Evolutionary conservation across 1,140 invertebrate genomes (phyloP), one percentile per base, ranked within the genome.

Genomic region (Agrilus planipennis): DNA sequence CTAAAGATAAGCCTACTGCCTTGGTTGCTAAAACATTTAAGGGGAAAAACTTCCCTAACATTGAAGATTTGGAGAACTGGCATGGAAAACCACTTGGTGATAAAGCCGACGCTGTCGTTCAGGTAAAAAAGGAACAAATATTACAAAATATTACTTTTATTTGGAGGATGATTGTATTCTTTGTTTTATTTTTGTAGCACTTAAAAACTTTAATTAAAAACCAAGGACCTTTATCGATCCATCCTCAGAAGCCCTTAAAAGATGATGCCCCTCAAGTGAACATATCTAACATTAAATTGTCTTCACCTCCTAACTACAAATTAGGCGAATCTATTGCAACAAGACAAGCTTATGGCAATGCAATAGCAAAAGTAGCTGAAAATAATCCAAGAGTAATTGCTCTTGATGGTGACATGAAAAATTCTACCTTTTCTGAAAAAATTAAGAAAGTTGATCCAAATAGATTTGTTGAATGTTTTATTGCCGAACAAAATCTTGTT

Each of bases 401-500:
- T 35, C 62, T 96, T 34, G 93, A 97, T 63, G 92, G 86, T 34
- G 95, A 99, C 61, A 97, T 91, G 21, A 99, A 98, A 67, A 99
- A 99, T 63, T 99, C 94, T 0, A 99, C 96, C 0, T 99, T 81
- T 64, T 86, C 94, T 15, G 87, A 94, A 40, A 94, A 91, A 61
- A 76, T 99, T 30, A 84, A 83, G 57, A 76, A 79, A 39, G 77
- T 82, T 1, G 79, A 79, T 61, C 68, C 77, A 0, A 47, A 39
- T 15, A 79, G 90, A 47, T 96, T 89, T 63, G 79, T 99, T 42
- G 95, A 99, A 67, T 96, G 95, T 63, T 99, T 87, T 67, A 99
- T 99, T 59, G 95, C 95, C 38, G 96, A 99, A 65, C 95, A 99
- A 70, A 98, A 96, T 68, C 64, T 96, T 50, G 89, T 96, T 48